Percentiles rank a stretch among this genome's conserved stretches.
Conservation (phyloP, 2,888 invertebrate species). For the Agapostemon virescens region DNA sequence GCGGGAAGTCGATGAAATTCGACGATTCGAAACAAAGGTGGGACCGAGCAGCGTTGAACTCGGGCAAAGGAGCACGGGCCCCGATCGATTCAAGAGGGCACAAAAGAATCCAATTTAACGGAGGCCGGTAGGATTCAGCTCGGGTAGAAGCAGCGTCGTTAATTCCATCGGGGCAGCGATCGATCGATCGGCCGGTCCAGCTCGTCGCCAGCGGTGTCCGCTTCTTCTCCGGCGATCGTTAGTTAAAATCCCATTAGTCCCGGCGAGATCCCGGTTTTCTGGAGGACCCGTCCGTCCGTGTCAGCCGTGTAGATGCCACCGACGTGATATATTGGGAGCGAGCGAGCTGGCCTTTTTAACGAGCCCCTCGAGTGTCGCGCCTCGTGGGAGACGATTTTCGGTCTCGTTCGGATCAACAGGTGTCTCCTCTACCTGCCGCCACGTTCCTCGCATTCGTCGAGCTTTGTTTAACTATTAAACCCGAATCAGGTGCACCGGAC, state of each 20-base stretch:
- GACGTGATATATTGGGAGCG: constrained; percentile 77
- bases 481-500: background rate
- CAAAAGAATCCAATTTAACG: constrained; percentile 54
- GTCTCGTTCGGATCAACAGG: constrained; percentile 74
- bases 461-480: constrained; percentile 68
- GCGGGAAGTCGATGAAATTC: background rate
- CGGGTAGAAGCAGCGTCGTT: constrained; percentile 31
- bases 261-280: constrained; percentile 72
- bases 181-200: constrained; percentile 45
- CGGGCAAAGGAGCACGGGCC: background rate
- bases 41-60: background rate
- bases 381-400: constrained; percentile 64
- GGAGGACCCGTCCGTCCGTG: constrained; percentile 72
- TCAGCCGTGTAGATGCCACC: constrained; percentile 74
- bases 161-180: constrained; percentile 42
- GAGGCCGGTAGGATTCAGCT: constrained; percentile 8
- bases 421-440: constrained; percentile 72
- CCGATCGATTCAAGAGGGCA: constrained; percentile 21
- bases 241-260: constrained; percentile 78
- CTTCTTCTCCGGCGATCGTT: constrained; percentile 68
- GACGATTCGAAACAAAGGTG: constrained; percentile 10
- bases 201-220: constrained; percentile 45
- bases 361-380: constrained; percentile 55
- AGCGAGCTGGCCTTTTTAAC: constrained; percentile 68
- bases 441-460: constrained; percentile 59